Conservation (phyloP, 2,888 invertebrate species). For the Mesopsocus fuscifrons region DNA sequence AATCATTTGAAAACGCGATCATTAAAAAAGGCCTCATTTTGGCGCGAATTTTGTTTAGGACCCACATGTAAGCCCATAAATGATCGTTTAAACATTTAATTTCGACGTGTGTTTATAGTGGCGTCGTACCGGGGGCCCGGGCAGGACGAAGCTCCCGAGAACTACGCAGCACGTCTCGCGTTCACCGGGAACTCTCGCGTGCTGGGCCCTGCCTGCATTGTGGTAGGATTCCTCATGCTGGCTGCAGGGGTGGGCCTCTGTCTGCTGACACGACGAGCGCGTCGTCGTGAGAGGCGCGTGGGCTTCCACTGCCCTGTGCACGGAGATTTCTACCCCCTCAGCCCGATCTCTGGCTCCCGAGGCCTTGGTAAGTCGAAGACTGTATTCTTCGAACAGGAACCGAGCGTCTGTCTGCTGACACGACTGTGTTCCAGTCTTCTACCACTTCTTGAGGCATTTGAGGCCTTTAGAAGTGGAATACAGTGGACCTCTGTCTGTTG, state of each 20-base stretch:
- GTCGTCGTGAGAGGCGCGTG: constrained; percentile 42
- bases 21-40: no score
- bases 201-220: constrained; percentile 52
- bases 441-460: no score
- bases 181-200: constrained; percentile 55
- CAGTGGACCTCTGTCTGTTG: no score
- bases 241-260: constrained; percentile 43
- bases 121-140: constrained; percentile 55
- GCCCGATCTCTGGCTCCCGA: constrained; percentile 36
- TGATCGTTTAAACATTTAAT: no score
- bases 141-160: constrained; percentile 49
- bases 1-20: no score
- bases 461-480: no score
- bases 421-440: no score
- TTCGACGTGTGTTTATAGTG: no score
- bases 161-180: constrained; percentile 49
- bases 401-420: no score
- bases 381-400: no score
- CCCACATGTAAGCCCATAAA: no score
- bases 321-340: constrained; percentile 57
- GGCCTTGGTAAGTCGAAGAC: background rate
- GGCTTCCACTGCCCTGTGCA: constrained; percentile 62
- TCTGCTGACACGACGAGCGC: constrained; percentile 43
- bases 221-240: constrained; percentile 52
- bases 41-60: no score